phyloP scores from a whole-genome alignment of 2,888 invertebrate genomes.

The Gnatocerus cornutus region DNA sequence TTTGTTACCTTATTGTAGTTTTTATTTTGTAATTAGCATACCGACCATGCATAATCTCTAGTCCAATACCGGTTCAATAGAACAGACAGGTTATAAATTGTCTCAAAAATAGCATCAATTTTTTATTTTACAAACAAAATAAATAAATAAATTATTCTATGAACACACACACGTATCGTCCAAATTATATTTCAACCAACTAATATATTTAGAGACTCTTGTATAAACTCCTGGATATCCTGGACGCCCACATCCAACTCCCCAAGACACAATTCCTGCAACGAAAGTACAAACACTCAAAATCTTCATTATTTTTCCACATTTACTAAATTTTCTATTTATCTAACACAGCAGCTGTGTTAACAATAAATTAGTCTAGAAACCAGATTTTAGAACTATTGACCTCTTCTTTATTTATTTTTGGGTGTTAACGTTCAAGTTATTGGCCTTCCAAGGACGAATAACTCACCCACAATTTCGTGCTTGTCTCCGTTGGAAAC shows the following conservation, averaged over 20 bases:
- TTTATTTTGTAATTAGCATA: conserved; percentile 30
- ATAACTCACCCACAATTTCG: conserved; percentile 83
- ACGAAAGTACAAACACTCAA: conserved; percentile 49
- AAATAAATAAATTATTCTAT: conserved; percentile 17
- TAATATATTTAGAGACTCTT: conserved; percentile 79
- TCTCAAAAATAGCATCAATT: not conserved
- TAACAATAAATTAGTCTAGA: not conserved
- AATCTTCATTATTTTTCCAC: not conserved
- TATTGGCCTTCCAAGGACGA: conserved; percentile 24
- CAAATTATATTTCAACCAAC: conserved; percentile 85
- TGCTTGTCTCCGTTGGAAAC: conserved; percentile 84
- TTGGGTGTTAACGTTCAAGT: not conserved
- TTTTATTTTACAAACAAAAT: not conserved
- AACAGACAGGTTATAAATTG: not conserved
- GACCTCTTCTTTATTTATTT: conserved; percentile 21
- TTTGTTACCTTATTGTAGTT: conserved; percentile 24
- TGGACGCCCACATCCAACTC: conserved; percentile 84
- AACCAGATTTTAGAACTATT: not conserved
- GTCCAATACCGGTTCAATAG: conserved; percentile 30
- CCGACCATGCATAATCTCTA: not conserved
- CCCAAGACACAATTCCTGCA: conserved; percentile 89
- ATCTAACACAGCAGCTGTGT: conserved; percentile 1
- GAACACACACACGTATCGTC: conserved; percentile 82
- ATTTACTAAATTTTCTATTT: conserved; percentile 3
- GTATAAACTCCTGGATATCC: conserved; percentile 86